Base-by-base conservation (phyloP, 2,113 vertebrate species). In the Chaenocephalus aceratus region DNA sequence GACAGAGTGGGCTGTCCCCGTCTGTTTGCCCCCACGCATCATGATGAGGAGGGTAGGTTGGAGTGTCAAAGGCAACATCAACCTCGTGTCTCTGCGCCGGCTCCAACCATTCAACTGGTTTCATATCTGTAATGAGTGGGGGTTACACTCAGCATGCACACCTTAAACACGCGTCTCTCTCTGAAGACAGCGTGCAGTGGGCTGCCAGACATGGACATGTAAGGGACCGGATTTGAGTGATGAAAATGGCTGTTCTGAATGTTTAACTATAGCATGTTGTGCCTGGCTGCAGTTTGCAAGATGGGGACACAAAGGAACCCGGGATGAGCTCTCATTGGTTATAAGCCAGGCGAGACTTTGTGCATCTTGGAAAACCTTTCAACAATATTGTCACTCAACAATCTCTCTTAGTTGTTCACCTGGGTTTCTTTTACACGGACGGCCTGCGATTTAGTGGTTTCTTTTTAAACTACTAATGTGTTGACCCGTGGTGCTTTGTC, bases 21-120 rank as follows among this genome's bases (percentile, higher is more conserved):
- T 92, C 91, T 92, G 86, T 93, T 87, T 80, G 82, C 79, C 81
- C 91, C 79, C 89, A 88, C 87, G 77, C 89, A 74, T 86, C 51
- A 73, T 62, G 77, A 90, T 82, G 78, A 84, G 89, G 59, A 82
- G 89, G 79, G 80, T 84, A 78, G 88, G 90, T 68, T 86, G 71
- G 87, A 45, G 82, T 61, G 82, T 82, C 73, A 86, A 78, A 82
- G 87, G 80, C 59, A 69, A 87, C 90, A 91, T 94, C 90, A 91
- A 91, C 83, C 88, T 75, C 74, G 72, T 83, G 69, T 89, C 80
- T 77, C 30, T 88, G 68, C 70, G 12, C 67, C 69, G 66, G 80
- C 63, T 75, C 89, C 46, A 73, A 66, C 65, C 83, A 84, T 89
- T 90, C 84, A 91, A 86, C 86, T 87, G 88, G 85, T 92, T 91